phyloP scores from a whole-genome alignment of 2,888 invertebrate genomes.

The Erebia palarica region DNA sequence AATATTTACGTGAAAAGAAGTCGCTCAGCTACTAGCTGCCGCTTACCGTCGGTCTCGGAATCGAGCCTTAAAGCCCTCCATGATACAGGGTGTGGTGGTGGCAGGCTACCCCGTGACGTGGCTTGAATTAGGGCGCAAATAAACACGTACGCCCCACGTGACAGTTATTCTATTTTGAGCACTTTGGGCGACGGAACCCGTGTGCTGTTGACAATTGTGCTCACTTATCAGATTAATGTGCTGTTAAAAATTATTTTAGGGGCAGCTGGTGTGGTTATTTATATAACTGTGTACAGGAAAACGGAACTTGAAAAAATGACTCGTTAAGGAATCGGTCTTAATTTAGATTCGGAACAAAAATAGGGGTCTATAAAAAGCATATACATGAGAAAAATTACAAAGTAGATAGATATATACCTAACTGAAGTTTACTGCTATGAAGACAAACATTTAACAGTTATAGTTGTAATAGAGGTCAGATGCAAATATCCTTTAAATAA shows the following conservation, averaged over 20 bases:
- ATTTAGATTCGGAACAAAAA: background rate
- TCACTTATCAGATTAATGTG: conserved; percentile 29
- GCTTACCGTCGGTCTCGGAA: no score
- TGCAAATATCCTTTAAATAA: background rate
- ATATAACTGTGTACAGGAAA: conserved; percentile 9
- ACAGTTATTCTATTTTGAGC: conserved; percentile 36
- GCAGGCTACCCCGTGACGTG: conserved; percentile 26
- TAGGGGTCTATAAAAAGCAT: background rate
- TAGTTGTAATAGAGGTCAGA: no score
- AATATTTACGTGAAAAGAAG: no score
- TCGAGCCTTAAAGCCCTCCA: background rate
- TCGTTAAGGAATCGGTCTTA: conserved; percentile 2
- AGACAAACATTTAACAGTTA: no score
- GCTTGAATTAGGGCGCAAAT: conserved; percentile 32
- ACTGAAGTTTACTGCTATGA: no score
- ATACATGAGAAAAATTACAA: no score
- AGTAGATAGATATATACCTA: no score
- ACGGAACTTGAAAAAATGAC: conserved; percentile 7
- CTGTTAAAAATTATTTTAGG: conserved; percentile 21
- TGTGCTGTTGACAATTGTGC: conserved; percentile 28
- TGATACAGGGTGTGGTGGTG: conserved; percentile 23
- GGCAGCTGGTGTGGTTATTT: conserved; percentile 10
- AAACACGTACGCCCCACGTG: conserved; percentile 32
- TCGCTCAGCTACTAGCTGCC: no score
- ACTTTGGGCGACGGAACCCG: conserved; percentile 21